phyloP scores from a whole-genome alignment of 2,113 vertebrate genomes.

The Prionailurus viverrinus region DNA sequence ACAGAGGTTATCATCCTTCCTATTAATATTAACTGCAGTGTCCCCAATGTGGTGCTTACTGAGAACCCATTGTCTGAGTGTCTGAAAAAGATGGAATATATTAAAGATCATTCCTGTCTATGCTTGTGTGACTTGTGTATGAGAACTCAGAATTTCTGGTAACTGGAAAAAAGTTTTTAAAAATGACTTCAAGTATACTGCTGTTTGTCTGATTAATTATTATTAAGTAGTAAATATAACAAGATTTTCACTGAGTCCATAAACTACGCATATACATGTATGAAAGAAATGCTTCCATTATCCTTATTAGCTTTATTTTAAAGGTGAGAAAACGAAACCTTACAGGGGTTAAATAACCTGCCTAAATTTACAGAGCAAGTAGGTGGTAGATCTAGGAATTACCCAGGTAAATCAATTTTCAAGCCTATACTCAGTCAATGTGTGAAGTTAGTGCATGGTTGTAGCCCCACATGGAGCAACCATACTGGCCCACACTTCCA shows the following conservation, averaged over 20 bases:
- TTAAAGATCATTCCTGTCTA: conserved; percentile 11
- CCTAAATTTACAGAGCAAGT: background rate
- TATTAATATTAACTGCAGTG: conserved; percentile 62
- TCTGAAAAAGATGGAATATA: conserved; percentile 29
- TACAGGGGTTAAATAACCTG: background rate
- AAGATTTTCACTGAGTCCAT: background rate
- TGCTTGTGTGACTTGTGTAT: conserved; percentile 19
- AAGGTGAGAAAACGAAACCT: background rate
- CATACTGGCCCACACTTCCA: background rate
- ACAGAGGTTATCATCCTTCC: conserved; percentile 38
- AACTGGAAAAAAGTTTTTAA: background rate
- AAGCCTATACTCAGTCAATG: background rate
- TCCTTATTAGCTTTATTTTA: background rate
- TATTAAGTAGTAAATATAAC: background rate
- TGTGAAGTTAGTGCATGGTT: background rate
- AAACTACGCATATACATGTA: background rate
- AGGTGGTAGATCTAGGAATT: background rate
- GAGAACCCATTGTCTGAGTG: conserved; percentile 1
- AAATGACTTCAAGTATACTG: background rate
- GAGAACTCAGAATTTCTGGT: background rate
- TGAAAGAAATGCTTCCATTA: background rate
- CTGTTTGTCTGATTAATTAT: background rate
- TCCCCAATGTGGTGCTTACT: background rate
- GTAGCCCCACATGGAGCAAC: fast-evolving
- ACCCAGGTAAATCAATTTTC: background rate